Evolutionary conservation across 1,140 invertebrate species (phyloP).

Genomic region (Bombus difficillimus): DNA sequence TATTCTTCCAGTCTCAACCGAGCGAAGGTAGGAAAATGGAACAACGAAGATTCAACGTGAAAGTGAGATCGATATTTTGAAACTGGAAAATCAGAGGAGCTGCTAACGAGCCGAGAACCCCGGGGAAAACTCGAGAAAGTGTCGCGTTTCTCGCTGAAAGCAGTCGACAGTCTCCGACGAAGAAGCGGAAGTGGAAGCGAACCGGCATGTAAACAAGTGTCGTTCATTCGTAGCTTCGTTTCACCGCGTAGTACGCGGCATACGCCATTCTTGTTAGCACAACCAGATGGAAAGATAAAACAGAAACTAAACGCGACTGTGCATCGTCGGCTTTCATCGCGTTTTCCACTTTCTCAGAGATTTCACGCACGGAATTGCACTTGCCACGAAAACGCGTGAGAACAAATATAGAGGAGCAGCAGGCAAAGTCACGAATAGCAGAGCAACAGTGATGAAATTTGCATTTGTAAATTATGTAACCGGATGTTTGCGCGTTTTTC

Average conservation of each 20-base stretch:
- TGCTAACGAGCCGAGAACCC: background rate
- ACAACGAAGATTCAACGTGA: background rate
- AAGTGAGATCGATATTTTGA: background rate
- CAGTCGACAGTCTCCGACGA: background rate
- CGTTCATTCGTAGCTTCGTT: constrained; percentile 25
- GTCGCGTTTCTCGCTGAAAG: background rate
- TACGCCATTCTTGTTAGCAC: background rate
- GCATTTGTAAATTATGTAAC: constrained; percentile 17
- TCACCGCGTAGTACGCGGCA: background rate
- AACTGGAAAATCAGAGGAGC: background rate
- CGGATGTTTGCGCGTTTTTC: no score
- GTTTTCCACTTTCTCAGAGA: background rate
- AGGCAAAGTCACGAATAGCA: background rate
- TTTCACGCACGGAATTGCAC: background rate
- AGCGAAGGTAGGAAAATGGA: background rate
- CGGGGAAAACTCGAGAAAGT: background rate
- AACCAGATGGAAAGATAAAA: constrained; percentile 27
- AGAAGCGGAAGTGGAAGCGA: background rate
- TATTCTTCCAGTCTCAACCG: background rate
- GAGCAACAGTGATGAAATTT: constrained; percentile 1
- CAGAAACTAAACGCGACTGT: background rate
- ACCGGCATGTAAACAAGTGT: constrained; percentile 30
- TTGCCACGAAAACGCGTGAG: background rate
- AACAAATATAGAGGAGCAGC: background rate
- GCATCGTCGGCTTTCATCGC: background rate